Evolutionary conservation across 2,888 invertebrate genomes (phyloP).

Genomic region (Melipona beecheii): DNA sequence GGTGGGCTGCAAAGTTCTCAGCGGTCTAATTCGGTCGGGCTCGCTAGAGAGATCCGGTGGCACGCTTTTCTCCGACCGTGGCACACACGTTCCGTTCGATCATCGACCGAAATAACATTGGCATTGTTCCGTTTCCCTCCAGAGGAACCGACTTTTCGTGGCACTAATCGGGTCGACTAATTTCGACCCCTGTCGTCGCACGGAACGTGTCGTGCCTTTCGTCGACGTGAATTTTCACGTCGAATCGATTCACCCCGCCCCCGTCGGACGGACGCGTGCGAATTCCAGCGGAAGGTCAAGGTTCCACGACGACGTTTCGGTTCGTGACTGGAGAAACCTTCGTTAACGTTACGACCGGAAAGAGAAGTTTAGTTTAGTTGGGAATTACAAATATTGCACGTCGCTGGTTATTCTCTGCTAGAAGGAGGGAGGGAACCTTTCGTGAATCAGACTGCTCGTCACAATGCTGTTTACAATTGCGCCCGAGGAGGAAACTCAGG

Average conservation of each 20-base stretch:
- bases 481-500: neutral
- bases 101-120: conserved; percentile 81
- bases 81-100: conserved; percentile 79
- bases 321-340: conserved; percentile 8
- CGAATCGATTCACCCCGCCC: conserved; percentile 11
- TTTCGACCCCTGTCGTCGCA: conserved; percentile 43
- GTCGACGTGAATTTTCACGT: neutral
- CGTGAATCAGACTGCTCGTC: neutral
- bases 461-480: neutral
- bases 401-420: too few species aligned
- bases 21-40: conserved; percentile 74
- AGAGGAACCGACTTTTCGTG: conserved; percentile 65
- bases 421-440: neutral
- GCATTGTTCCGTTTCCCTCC: conserved; percentile 82
- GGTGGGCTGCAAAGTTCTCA: conserved; percentile 52
- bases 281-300: conserved; percentile 36
- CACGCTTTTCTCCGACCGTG: conserved; percentile 78
- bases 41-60: conserved; percentile 67
- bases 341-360: neutral
- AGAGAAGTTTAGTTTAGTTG: neutral
- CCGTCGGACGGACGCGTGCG: neutral
- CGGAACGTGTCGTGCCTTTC: conserved; percentile 49
- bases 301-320: conserved; percentile 17
- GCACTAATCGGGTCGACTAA: conserved; percentile 69
- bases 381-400: too few species aligned